phyloP scores from a whole-genome alignment of 2,888 invertebrate species.

The Tromatobia lineatoria region DNA sequence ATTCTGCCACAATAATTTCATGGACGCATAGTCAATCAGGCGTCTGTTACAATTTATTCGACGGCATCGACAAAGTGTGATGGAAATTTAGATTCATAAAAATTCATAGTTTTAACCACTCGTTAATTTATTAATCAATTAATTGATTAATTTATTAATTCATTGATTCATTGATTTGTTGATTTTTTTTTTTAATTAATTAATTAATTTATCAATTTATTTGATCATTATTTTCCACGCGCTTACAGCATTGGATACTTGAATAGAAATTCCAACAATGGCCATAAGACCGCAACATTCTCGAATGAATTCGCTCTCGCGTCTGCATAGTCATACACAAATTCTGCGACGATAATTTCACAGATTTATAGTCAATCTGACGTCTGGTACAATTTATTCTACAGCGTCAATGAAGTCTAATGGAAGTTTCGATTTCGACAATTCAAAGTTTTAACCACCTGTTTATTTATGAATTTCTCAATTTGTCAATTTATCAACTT shows the following conservation, averaged over 20 bases:
- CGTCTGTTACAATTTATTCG: background rate
- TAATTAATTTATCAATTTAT: too few species aligned
- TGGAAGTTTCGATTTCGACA: too few species aligned
- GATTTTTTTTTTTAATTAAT: too few species aligned
- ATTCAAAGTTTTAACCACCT: background rate
- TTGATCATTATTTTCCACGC: too few species aligned
- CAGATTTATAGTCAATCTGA: background rate
- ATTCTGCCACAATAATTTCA: background rate
- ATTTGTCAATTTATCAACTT: too few species aligned
- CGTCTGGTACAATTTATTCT: background rate
- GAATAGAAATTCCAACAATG: conserved; percentile 27
- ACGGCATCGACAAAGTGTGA: background rate
- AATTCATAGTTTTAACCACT: background rate
- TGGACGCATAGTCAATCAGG: background rate
- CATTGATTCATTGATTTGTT: too few species aligned
- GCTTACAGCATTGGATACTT: too few species aligned
- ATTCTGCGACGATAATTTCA: background rate
- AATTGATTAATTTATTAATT: too few species aligned
- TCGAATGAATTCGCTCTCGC: conserved; percentile 18
- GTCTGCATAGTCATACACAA: background rate
- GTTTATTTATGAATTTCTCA: too few species aligned
- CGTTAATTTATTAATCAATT: too few species aligned
- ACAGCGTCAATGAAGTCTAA: background rate
- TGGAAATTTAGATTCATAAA: background rate
- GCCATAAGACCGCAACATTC: conserved; percentile 29